Evolutionary conservation across 1,140 invertebrate species (phyloP).

Genomic region (Polypedilum pembai): DNA sequence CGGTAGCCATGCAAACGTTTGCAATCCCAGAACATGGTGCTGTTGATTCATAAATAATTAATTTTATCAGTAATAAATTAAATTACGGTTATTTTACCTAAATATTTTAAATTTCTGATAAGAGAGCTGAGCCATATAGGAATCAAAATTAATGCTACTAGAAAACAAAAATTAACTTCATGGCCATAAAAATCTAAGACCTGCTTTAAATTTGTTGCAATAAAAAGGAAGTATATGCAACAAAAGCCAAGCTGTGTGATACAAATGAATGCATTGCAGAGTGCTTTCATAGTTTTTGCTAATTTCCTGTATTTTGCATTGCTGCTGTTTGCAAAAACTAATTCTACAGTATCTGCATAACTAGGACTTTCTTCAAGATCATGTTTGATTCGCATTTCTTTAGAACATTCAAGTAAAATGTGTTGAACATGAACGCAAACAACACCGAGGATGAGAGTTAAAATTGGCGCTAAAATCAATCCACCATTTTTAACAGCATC

Average conservation of each 20-base stretch:
- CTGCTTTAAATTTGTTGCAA: slow-evolving; percentile 73
- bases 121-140: slow-evolving; percentile 65
- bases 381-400: slow-evolving; percentile 52
- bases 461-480: slow-evolving; percentile 54
- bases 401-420: slow-evolving; percentile 60
- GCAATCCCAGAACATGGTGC: slow-evolving; percentile 63
- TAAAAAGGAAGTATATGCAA: slow-evolving; percentile 90
- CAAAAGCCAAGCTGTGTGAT: slow-evolving; percentile 91
- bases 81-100: slow-evolving; percentile 38
- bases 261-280: slow-evolving; percentile 74
- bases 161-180: slow-evolving; percentile 52
- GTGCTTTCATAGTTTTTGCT: slow-evolving; percentile 52
- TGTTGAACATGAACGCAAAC: slow-evolving; percentile 68
- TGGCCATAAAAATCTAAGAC: slow-evolving; percentile 55
- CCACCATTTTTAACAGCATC: slow-evolving; percentile 69
- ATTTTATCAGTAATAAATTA: not conserved
- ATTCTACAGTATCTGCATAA: slow-evolving; percentile 69
- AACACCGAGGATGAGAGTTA: slow-evolving; percentile 57
- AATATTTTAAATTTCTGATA: slow-evolving; percentile 67
- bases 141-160: slow-evolving; percentile 61
- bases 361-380: slow-evolving; percentile 49
- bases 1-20: slow-evolving; percentile 60
- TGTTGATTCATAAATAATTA: not conserved
- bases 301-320: slow-evolving; percentile 47
- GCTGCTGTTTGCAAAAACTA: slow-evolving; percentile 68